Conservation (phyloP, 2,888 invertebrate species). For the Drosophila monieri region DNA sequence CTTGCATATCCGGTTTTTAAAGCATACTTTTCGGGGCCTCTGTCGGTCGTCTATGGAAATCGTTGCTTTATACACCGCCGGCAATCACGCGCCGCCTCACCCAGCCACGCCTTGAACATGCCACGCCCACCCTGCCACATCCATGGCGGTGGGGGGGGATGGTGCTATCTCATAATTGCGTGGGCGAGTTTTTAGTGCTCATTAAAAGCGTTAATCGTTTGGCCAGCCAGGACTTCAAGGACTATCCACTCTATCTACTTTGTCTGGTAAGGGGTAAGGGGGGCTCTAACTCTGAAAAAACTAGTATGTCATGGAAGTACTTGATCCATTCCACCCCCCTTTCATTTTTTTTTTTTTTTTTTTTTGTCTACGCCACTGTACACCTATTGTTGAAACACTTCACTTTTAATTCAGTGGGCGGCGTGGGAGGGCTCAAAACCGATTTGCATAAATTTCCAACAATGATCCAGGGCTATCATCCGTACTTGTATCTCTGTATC, state of each 20-base stretch:
- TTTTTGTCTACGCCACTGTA: not conserved
- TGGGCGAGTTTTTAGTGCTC: slow-evolving; percentile 77
- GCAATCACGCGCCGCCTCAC: slow-evolving; percentile 56
- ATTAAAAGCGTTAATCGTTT: slow-evolving; percentile 75
- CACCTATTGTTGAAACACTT: slow-evolving; percentile 52
- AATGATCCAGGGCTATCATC: slow-evolving; percentile 55
- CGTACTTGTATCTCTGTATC: slow-evolving; percentile 12
- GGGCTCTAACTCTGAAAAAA: too few relatives aligned
- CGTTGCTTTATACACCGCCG: slow-evolving; percentile 45
- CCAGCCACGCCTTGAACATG: slow-evolving; percentile 19
- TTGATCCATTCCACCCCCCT: too few relatives aligned
- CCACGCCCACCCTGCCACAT: not conserved
- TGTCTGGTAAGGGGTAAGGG: too few relatives aligned
- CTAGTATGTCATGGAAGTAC: not conserved
- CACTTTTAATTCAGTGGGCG: slow-evolving; percentile 65
- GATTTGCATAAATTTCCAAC: slow-evolving; percentile 77
- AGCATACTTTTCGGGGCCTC: not conserved
- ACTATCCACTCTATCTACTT: too few relatives aligned
- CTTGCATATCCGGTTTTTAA: not conserved
- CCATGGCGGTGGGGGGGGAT: not conserved
- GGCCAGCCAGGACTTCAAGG: too few relatives aligned
- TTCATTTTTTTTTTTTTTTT: not conserved
- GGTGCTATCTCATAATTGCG: slow-evolving; percentile 72
- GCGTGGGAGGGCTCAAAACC: slow-evolving; percentile 43
- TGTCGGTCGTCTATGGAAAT: slow-evolving; percentile 22